Evolutionary conservation across 2,888 invertebrate species (phyloP), one percentile per base, ranked within the genome.

Genomic region (Lasiommata megera): DNA sequence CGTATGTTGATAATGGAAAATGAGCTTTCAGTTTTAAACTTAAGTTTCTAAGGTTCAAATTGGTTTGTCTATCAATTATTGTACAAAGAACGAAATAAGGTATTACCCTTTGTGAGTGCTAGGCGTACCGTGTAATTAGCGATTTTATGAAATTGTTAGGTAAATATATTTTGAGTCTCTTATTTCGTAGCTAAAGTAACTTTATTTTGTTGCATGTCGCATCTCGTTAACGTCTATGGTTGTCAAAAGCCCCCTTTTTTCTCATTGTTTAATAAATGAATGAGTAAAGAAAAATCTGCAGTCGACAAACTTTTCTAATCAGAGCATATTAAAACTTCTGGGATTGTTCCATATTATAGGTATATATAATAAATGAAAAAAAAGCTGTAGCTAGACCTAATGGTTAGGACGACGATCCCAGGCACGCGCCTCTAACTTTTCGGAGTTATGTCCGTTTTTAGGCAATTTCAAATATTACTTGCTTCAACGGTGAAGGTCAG

Each of bases 111-210:
- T 86, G 82, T 87, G 71, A 77, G 67, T 77, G 80, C 71, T 78
- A 80, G 76, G 75, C 80, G 83, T 80, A 84, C 73, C 84, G 82
- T 89, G 74, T 88, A 88, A 89, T 89, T 88, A 89, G 88, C 78
- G 82, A 84, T 82, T 84, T 84, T 81, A 78, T 80, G 73, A 84
- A 89, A 88, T 89, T 88, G 84, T 75, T 88, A 88, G 88, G 83
- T 86, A 88, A 88, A 88, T 76, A 76, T 66, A 70, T 76, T 46
- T 69, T 68, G 71, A 67, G 67, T 67, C 44, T 68, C 66, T 62
- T 69, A 67, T 70, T 71, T 68, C 67, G 66, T 65, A 69, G 70
- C 70, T n/a, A 66, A 69, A 69, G 62, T 64, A 68, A 72, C 71
- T 74, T 67, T 67, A 66, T 70, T 66, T 61, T 60, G 71, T 73